These are phyloP conservation scores for Bufo gargarizans DNA, from an alignment of 2,113 vertebrate genomes.

Conservation along the genomic window DNA sequence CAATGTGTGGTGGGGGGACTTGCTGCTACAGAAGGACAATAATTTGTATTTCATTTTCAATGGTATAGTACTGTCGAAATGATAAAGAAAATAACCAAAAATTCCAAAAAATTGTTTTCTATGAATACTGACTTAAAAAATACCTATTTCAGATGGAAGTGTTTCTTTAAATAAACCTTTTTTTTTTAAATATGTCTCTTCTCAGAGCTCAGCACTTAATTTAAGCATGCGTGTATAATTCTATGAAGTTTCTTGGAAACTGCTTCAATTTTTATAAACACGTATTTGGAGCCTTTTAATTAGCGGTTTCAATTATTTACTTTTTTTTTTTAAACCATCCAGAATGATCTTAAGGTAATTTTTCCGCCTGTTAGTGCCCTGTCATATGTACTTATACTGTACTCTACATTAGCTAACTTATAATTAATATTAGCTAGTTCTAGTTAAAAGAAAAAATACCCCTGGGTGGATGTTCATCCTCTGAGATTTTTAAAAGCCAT, in stretches of 20 bases:
- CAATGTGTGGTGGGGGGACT: no score
- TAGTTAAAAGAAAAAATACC: conserved; percentile 33
- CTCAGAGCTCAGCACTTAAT: not conserved
- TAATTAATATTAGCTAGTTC: conserved; percentile 46
- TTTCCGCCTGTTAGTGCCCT: not conserved
- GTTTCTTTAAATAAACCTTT: not conserved
- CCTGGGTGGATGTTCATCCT: conserved; percentile 39
- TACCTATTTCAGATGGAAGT: no score
- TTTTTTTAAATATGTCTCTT: not conserved
- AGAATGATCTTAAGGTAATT: conserved; percentile 19
- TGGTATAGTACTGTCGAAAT: no score
- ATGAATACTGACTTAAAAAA: no score
- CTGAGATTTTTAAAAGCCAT: conserved; percentile 49
- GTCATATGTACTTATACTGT: conserved; percentile 29
- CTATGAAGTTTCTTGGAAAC: not conserved
- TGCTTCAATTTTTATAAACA: not conserved
- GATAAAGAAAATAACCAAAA: no score
- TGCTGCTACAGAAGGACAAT: no score
- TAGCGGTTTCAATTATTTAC: conserved; percentile 15
- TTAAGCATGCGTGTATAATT: not conserved
- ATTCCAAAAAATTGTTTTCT: no score
- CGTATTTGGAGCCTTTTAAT: conserved; percentile 18
- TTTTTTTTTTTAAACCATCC: conserved; percentile 2
- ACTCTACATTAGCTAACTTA: conserved; percentile 16
- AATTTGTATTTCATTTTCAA: no score